Base-by-base conservation (phyloP, 2,113 vertebrate species). In the Psilopsiagon aymara region DNA sequence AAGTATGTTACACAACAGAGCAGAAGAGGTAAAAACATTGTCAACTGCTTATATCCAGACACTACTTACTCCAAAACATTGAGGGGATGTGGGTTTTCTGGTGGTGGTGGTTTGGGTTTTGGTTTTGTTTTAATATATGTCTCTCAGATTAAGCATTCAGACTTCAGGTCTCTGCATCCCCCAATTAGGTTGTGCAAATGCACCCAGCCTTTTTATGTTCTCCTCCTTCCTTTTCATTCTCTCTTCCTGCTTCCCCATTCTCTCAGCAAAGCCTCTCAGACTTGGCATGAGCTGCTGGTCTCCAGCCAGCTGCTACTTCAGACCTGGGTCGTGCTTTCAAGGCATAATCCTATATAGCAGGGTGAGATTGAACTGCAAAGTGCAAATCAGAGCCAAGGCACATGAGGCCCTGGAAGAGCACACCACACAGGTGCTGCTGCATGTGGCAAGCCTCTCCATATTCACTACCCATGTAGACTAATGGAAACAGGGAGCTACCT, bases 181-280 rank as follows among this genome's bases (percentile, higher is more conserved):
- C 60, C 64, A 75, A 1, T 78, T 59, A 76, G 35, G 9, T 88
- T 70, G 21, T 81, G 51, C 75, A 93, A 88, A 71, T 1, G 8
- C 13, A 74, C 31, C 8, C 27, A 35, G 25, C 8, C 6, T 7
- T 84, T 85, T 81, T 17, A 35, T 33, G 55, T 11, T 47, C 31
- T 51, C 84, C 28, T 74, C 21, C 46, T 94, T 81, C 31, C 77
- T 57, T 82, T 80, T 71, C 35, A 64, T 66, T 69, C 43, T 52
- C 68, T 71, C 66, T 96, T 96, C 66, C 85, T 94, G 49, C 88
- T 95, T 92, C 88, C 80, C 69, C 41, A 31, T 75, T 37, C 69
- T 92, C 0, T 0, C 47, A 51, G 24, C 4, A 11, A 86, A 92
- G 35, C 39, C 64, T 90, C 71, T 29, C 49, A 86, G 62, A 37